phyloP scores from a whole-genome alignment of 2,888 invertebrate genomes.

The Tiliacea citrago region DNA sequence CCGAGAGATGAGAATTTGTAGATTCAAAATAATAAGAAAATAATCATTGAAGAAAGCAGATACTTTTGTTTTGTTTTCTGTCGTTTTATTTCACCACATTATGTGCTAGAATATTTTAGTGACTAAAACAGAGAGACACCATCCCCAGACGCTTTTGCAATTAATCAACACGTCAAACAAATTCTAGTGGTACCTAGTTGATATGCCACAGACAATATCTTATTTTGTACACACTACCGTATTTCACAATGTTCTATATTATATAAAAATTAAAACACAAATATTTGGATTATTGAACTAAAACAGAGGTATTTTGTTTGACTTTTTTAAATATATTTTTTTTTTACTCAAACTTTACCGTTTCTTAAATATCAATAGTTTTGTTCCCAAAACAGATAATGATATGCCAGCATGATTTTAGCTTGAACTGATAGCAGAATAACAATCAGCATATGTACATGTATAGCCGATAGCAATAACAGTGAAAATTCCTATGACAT shows the following conservation, averaged over 20 bases:
- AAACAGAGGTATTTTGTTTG: slow-evolving; percentile 69
- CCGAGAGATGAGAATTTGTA: no score
- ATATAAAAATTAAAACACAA: slow-evolving; percentile 70
- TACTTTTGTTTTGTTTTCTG: background rate
- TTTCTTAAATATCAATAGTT: slow-evolving; percentile 70
- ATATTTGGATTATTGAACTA: slow-evolving; percentile 71
- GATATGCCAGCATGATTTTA: slow-evolving; percentile 74
- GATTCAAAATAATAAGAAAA: background rate
- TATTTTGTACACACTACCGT: slow-evolving; percentile 78
- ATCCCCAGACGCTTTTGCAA: background rate
- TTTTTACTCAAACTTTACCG: slow-evolving; percentile 52
- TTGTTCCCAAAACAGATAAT: slow-evolving; percentile 87
- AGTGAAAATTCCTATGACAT: slow-evolving; percentile 69
- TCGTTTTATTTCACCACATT: background rate
- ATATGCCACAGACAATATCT: slow-evolving; percentile 85
- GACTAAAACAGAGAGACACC: background rate
- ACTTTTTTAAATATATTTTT: slow-evolving; percentile 53
- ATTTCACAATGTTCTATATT: slow-evolving; percentile 68
- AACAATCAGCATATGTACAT: slow-evolving; percentile 64
- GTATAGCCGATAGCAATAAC: slow-evolving; percentile 72
- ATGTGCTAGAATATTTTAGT: background rate
- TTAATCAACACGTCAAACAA: slow-evolving; percentile 69
- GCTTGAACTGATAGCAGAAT: slow-evolving; percentile 58
- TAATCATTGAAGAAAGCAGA: background rate
- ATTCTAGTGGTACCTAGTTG: slow-evolving; percentile 81